phyloP scores from a whole-genome alignment of 2,113 vertebrate species.

The Sardina pilchardus region DNA sequence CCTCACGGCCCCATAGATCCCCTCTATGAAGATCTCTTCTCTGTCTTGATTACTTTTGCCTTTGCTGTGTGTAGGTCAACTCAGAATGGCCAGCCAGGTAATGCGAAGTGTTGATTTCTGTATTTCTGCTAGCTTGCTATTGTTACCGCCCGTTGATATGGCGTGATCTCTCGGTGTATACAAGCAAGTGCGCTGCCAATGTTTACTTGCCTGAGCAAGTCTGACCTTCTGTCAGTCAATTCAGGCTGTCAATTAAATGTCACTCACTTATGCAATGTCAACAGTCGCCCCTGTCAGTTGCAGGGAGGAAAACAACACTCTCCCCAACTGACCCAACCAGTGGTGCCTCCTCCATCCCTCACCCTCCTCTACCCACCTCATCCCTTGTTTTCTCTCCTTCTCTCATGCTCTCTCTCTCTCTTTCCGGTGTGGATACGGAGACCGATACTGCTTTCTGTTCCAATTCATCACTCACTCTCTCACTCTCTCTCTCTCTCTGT shows the following conservation, averaged over 20 bases:
- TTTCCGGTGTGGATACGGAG: too few relatives aligned
- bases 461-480: too few relatives aligned
- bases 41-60: too few relatives aligned
- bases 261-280: background rate
- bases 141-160: background rate
- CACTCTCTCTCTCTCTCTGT: too few relatives aligned
- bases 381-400: background rate
- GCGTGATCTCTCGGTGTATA: background rate
- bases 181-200: background rate
- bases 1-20: background rate
- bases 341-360: background rate
- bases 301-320: background rate
- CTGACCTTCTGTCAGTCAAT: background rate
- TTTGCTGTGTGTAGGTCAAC: background rate
- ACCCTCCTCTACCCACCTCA: background rate
- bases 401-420: background rate
- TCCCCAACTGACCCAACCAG: background rate
- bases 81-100: too few relatives aligned
- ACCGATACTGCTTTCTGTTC: too few relatives aligned
- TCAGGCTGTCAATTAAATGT: conserved; percentile 2
- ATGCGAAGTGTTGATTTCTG: background rate
- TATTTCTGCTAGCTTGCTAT: background rate
- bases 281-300: background rate
- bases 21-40: too few relatives aligned
- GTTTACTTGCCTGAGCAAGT: background rate